Conservation (phyloP, 2,113 vertebrate genomes). For the Phocoena sinus region DNA sequence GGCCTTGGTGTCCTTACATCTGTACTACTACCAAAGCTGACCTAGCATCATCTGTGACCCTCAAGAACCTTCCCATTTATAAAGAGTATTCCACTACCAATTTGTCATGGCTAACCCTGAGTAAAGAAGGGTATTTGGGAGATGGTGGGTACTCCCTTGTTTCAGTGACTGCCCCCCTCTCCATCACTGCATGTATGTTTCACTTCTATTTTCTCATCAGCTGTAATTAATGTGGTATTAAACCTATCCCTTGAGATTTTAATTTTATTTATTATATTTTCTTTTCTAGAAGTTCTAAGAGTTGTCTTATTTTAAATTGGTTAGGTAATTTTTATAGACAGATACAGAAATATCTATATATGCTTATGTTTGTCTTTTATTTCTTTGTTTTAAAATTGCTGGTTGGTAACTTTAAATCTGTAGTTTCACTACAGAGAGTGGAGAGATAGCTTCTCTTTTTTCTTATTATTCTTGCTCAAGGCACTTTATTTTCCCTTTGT, state of each 20-base stretch:
- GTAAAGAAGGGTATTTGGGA: neutral
- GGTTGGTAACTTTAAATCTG: neutral
- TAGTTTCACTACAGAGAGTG: neutral
- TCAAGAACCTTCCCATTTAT: neutral
- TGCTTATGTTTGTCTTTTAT: neutral
- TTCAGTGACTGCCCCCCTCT: neutral
- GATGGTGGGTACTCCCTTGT: neutral
- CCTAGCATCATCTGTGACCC: neutral
- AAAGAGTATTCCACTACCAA: neutral
- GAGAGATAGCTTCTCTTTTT: neutral
- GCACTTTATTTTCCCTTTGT: neutral
- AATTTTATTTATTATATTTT: neutral
- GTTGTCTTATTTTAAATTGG: neutral
- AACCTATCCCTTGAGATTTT: neutral
- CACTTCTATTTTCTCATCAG: neutral
- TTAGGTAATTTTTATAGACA: neutral
- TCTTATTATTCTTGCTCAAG: neutral
- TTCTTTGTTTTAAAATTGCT: conserved; percentile 8
- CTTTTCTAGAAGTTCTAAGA: neutral
- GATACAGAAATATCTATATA: neutral
- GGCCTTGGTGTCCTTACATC: neutral
- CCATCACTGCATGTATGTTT: neutral
- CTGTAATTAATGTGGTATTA: neutral
- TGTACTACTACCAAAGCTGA: neutral
- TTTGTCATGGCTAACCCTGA: neutral